Percentiles rank a stretch among this genome's conserved stretches.
Conservation (phyloP, 2,888 invertebrate genomes). For the Philereme transversata region DNA sequence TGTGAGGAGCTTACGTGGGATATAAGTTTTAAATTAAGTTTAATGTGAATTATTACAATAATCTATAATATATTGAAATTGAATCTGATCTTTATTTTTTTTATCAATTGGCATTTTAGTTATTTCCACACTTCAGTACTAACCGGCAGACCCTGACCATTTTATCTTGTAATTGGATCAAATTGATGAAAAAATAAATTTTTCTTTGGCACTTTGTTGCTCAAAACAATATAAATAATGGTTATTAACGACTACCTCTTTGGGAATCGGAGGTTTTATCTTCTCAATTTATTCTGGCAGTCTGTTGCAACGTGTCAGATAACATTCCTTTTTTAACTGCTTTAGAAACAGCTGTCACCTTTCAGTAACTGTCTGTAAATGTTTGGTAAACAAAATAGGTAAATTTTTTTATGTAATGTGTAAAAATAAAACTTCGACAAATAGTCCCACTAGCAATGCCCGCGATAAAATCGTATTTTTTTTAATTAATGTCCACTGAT, state of each 20-base stretch:
- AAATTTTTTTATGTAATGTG: slow-evolving; percentile 51
- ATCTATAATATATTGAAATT: slow-evolving; percentile 84
- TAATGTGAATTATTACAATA: slow-evolving; percentile 84
- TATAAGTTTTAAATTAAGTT: slow-evolving; percentile 81
- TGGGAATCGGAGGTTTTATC: background rate
- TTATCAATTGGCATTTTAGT: slow-evolving; percentile 78
- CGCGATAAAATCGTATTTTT: slow-evolving; percentile 49
- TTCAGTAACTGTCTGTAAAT: slow-evolving; percentile 52
- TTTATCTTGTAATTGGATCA: background rate
- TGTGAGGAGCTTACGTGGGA: slow-evolving; percentile 83
- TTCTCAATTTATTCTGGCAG: slow-evolving; percentile 42
- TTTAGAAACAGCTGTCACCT: slow-evolving; percentile 48
- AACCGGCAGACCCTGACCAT: slow-evolving; percentile 25
- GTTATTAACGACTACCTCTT: background rate
- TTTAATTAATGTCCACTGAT: slow-evolving; percentile 58
- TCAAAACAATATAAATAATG: no score
- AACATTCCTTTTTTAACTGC: slow-evolving; percentile 66
- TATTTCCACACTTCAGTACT: slow-evolving; percentile 47
- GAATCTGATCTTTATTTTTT: slow-evolving; percentile 83
- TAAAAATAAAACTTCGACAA: slow-evolving; percentile 39
- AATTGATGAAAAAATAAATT: background rate
- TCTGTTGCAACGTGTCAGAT: slow-evolving; percentile 31
- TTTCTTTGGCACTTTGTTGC: no score
- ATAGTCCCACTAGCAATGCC: slow-evolving; percentile 46
- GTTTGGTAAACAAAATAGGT: slow-evolving; percentile 60